These are phyloP conservation scores for Platyura marginata DNA, from an alignment of 1,140 invertebrate genomes.

Conservation along the genomic window DNA sequence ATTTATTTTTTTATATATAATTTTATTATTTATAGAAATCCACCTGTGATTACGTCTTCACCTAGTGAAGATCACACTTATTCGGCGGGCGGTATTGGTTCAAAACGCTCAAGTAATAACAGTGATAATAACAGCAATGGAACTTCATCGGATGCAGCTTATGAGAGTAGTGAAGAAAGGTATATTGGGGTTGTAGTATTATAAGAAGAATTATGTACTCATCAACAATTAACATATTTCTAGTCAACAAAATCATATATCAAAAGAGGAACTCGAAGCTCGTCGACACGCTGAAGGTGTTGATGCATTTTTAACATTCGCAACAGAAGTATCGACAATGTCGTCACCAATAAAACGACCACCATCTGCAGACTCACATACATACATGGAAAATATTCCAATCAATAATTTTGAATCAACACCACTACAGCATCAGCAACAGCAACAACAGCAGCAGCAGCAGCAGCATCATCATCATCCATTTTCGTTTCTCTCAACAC, in stretches of 20 bases:
- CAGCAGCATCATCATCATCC: constrained; percentile 7
- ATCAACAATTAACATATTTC: neutral
- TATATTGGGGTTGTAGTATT: constrained; percentile 7
- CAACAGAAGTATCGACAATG: constrained; percentile 1
- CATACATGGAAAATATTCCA: constrained; percentile 5
- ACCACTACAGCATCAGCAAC: constrained; percentile 6
- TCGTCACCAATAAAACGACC: constrained; percentile 20
- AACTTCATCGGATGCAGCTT: constrained; percentile 27
- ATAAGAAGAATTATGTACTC: too few species aligned
- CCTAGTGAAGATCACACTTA: constrained; percentile 69
- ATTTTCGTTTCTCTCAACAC: neutral
- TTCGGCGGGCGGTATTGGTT: constrained; percentile 27
- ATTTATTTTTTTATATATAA: too few species aligned
- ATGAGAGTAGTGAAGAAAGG: constrained; percentile 32
- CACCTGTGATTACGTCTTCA: constrained; percentile 45
- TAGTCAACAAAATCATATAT: constrained; percentile 14
- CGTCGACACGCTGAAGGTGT: constrained; percentile 60
- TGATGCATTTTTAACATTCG: constrained; percentile 41
- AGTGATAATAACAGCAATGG: constrained; percentile 18
- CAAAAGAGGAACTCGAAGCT: constrained; percentile 45
- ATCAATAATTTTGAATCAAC: constrained; percentile 6
- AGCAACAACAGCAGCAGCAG: constrained; percentile 10
- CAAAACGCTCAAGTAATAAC: constrained; percentile 7
- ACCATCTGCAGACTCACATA: constrained; percentile 13
- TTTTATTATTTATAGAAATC: neutral